A percentile compares a stretch with the other conserved stretches of the same genome.
Conservation (phyloP, 2,797 vertebrate species). For the Acrossocheilus fasciatus region DNA sequence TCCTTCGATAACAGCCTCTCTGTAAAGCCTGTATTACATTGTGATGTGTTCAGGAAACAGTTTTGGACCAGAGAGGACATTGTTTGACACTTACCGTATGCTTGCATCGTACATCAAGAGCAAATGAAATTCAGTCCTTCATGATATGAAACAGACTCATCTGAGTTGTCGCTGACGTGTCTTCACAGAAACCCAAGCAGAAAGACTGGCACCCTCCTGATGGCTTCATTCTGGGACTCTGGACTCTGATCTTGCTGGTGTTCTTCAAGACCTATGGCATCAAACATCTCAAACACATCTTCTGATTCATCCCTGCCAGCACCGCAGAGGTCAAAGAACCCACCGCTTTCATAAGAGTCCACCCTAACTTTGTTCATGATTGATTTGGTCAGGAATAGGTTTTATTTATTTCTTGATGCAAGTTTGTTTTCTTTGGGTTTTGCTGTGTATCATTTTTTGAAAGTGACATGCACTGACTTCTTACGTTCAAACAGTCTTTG, state of each 20-base stretch:
- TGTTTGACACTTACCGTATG: neutral
- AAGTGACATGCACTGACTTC: conserved; percentile 36
- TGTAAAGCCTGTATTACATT: neutral
- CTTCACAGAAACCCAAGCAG: conserved; percentile 90
- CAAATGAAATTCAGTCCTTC: neutral
- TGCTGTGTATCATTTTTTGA: conserved; percentile 19
- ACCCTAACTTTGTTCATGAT: neutral
- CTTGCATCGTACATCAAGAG: neutral
- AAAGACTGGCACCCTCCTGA: conserved; percentile 98
- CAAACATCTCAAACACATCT: conserved; percentile 97
- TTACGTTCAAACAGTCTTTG: conserved; percentile 15
- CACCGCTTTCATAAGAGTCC: conserved; percentile 8
- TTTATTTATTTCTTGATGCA: conserved; percentile 12
- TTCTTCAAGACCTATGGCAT: conserved; percentile 97
- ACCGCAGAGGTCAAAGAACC: conserved; percentile 17
- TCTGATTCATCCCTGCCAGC: conserved; percentile 76
- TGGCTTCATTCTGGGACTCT: conserved; percentile 96
- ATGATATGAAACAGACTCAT: neutral
- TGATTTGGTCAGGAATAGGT: conserved; percentile 28
- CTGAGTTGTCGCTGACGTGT: neutral
- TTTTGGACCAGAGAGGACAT: neutral
- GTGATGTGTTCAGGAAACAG: neutral
- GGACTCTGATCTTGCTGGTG: conserved; percentile 95
- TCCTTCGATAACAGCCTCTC: neutral
- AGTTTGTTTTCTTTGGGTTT: conserved; percentile 33